Percentiles rank a stretch among this genome's conserved stretches.
Evolutionary conservation across 2,113 vertebrate genomes (phyloP).

Genomic region (Eptatretus burgeri): DNA sequence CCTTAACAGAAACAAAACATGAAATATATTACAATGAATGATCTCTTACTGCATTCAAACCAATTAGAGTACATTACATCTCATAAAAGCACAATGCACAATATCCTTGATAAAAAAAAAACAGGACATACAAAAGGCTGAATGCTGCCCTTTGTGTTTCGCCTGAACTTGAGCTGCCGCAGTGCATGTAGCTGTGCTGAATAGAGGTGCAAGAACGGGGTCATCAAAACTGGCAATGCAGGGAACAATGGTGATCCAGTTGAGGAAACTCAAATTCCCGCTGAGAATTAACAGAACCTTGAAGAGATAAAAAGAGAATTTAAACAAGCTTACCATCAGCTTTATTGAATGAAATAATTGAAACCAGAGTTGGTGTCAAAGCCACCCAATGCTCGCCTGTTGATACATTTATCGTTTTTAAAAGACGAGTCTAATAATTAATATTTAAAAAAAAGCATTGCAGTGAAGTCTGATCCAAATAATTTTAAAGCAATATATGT

Average conservation of each 20-base stretch:
- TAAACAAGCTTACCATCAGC: neutral
- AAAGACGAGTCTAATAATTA: too few relatives aligned
- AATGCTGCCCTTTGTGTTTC: neutral
- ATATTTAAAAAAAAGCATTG: too few relatives aligned
- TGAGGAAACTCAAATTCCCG: slow-evolving; percentile 80
- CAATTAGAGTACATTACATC: too few relatives aligned
- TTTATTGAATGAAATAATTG: too few relatives aligned
- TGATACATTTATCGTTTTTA: too few relatives aligned
- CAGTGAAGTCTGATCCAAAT: too few relatives aligned
- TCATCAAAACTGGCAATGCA: slow-evolving; percentile 71
- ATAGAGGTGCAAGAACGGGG: slow-evolving; percentile 25
- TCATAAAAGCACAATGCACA: too few relatives aligned
- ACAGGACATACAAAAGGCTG: too few relatives aligned
- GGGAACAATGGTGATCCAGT: slow-evolving; percentile 82
- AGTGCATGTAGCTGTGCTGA: slow-evolving; percentile 14
- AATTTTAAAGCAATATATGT: too few relatives aligned
- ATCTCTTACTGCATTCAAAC: neutral
- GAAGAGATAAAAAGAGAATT: fast-evolving
- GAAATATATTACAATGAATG: neutral
- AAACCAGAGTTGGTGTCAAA: too few relatives aligned
- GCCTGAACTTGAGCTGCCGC: neutral
- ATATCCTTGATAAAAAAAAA: too few relatives aligned
- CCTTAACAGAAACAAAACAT: slow-evolving; percentile 14
- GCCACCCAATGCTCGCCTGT: too few relatives aligned
- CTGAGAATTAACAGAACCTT: slow-evolving; percentile 48